Evolutionary conservation across 2,888 invertebrate species (phyloP), one percentile per base, ranked within the genome.

Genomic region (Imbricaverruca yamaguchii): DNA sequence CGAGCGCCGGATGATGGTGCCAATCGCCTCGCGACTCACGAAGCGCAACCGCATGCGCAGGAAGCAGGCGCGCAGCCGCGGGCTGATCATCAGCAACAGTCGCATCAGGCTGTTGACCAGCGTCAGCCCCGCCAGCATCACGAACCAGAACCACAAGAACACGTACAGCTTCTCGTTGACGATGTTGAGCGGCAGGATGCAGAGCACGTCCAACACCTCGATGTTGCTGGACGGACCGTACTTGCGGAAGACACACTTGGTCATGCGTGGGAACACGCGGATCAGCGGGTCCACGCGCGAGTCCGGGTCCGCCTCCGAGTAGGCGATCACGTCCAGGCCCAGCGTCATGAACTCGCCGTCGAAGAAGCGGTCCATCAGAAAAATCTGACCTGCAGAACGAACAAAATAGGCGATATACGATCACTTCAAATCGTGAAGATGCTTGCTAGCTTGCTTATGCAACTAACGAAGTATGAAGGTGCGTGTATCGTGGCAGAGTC

Each of bases 91-190:
- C 86, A 96, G 95, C 86, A 96, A 91, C 87, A 95, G 89, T 86
- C 90, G 88, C 90, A 95, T 95, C 86, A 95, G 88, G 85, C 96
- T 91, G 85, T 94, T 94, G 87, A 94, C 89, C 86, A 93, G 90
- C 83, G 95, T 94, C 85, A 96, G 91, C 86, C 92, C 88, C 85
- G 93, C 92, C 86, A 96, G 92, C 86, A 95, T 91, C 86, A 96
- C 93, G 90, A 96, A 96, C 96, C 96, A 96, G 90, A 96, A 96
- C 96, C 96, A 96, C 86, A 96, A 82, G 82, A 84, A 84, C 81
- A 86, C 86, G 90, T 96, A 96, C 87, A 96, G 96, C 90, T 96
- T 96, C 90, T 96, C 96, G 91, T 96, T 96, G 90, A 96, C 95
- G 84, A 96, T 95, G 89, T 96, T 96, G 85, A 96, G 90, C 80